Conservation (phyloP, 2,888 invertebrate species). For the Amorpha juglandis region DNA sequence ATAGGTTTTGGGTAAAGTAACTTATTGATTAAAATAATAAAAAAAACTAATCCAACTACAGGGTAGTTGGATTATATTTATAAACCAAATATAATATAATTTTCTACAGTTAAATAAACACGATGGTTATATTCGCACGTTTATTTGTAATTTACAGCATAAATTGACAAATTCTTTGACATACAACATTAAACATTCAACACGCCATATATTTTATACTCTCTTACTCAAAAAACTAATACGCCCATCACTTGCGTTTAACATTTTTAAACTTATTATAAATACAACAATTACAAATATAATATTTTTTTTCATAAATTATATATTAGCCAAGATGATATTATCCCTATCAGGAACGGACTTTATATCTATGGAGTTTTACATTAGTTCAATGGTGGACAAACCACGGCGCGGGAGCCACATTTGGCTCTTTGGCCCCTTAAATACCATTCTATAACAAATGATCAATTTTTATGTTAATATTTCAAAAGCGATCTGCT, state of each 20-base stretch:
- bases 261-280: slow-evolving; percentile 19
- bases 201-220: not conserved
- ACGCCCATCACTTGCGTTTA: not conserved
- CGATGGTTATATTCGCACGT: slow-evolving; percentile 32
- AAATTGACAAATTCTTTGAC: slow-evolving; percentile 49
- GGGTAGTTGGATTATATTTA: too few relatives aligned
- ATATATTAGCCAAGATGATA: not conserved
- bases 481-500: too few relatives aligned
- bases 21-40: too few relatives aligned
- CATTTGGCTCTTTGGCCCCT: too few relatives aligned
- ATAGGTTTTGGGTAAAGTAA: too few relatives aligned
- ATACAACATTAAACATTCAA: slow-evolving; percentile 48
- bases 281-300: slow-evolving; percentile 38
- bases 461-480: too few relatives aligned
- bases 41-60: too few relatives aligned
- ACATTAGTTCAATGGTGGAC: too few relatives aligned
- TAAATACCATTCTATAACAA: too few relatives aligned
- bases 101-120: slow-evolving; percentile 13
- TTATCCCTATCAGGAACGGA: not conserved
- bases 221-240: not conserved
- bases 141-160: slow-evolving; percentile 46
- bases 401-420: too few relatives aligned
- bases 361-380: too few relatives aligned
- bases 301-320: slow-evolving; percentile 28
- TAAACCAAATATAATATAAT: too few relatives aligned